Base-by-base conservation (phyloP, 2,797 vertebrate species). In the Stomatorhinus walkeri region DNA sequence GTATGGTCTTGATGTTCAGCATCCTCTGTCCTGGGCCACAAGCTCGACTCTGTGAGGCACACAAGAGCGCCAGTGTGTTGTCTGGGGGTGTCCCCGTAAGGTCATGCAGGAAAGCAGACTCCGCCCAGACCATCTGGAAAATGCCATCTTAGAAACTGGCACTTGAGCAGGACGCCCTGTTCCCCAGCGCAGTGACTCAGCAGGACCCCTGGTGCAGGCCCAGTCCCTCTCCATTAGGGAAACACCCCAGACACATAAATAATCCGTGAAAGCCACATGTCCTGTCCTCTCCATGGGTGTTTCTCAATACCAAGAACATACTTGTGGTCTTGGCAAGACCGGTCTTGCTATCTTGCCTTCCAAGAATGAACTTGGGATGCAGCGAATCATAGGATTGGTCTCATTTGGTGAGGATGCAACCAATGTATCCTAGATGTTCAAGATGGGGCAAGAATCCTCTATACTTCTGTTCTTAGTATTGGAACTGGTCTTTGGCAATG, bases 131-230 rank as follows among this genome's bases (percentile, higher is more conserved):
- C 22, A 16, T 64, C 32, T 87, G 87, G 59, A 68, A 48, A 61
- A 87, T 40, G 87, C 24, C 85, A 56, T 24, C 24, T 86, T 40
- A 54, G 49, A 36, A 56, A 56, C 52, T 85, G 84, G 84, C 49
- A 85, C 59, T n/a, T 64, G 59, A 87, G 61, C 32, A 43, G 87
- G 36, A 68, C 87, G 4, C 40, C 56, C 87, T 87, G 87, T 87
- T 87, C 87, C 36, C 56, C 59, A 46, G 59, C 4, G 9, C 12
- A 68, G 56, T 87, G 87, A 87, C 36, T 87, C 87, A 61, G 87
- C 56, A 64, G 40, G 10, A 32, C 59, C 22, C 36, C 36, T 24
- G 56, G n/a, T 40, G 2, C 40, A 22, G 32, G 16, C 59, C 22
- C 43, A 46, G 40, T 51, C 48, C 32, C 22, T 19, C 19, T 48